These are phyloP conservation scores for Tridacna crocea DNA, from an alignment of 2,888 invertebrate species.

Conservation along the genomic window DNA sequence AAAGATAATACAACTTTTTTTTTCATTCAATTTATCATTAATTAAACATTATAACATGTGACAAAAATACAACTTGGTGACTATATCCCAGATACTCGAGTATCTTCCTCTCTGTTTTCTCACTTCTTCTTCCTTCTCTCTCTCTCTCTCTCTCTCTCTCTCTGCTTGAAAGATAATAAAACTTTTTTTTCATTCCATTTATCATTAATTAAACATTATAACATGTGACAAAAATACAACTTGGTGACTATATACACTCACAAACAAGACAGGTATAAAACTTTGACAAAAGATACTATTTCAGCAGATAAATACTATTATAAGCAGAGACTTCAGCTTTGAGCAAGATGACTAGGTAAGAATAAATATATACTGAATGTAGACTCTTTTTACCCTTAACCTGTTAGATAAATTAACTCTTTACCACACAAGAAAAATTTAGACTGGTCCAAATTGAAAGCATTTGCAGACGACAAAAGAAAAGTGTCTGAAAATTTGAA, in stretches of 20 bases:
- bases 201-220: neutral
- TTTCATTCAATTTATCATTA: neutral
- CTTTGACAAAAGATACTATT: neutral
- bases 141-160: neutral
- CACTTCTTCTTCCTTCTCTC: neutral
- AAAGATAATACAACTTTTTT: neutral
- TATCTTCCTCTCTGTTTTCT: no score
- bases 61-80: neutral
- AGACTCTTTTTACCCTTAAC: no score
- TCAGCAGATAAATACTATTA: neutral
- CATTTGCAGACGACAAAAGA: neutral
- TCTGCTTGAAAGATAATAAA: neutral
- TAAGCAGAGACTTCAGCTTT: neutral
- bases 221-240: neutral
- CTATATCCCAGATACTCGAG: neutral
- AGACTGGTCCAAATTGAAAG: neutral
- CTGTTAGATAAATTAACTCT: neutral
- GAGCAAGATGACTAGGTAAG: neutral
- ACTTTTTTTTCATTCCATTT: neutral
- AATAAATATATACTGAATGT: no score
- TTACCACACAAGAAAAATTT: neutral
- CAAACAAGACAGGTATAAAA: neutral
- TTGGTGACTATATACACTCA: neutral
- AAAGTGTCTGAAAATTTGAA: neutral
- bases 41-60: neutral